phyloP scores from a whole-genome alignment of 2,888 invertebrate species.

The Halocaridina rubra region DNA sequence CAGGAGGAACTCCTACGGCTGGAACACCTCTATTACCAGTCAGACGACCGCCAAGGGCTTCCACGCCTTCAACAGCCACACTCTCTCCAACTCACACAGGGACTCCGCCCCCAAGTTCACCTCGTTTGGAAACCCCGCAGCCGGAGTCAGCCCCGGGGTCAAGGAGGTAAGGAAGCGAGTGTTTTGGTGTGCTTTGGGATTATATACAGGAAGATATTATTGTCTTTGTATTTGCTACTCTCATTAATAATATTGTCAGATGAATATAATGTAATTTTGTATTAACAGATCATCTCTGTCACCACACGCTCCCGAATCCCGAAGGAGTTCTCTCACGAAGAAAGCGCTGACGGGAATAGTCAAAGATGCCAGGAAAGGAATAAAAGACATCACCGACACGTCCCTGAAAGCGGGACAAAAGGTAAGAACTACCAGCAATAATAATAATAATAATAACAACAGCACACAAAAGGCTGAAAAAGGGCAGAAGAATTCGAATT shows the following conservation, averaged over 20 bases:
- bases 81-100: slow-evolving; percentile 9
- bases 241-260: too few relatives aligned
- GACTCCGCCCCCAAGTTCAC: not conserved
- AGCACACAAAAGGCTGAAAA: too few relatives aligned
- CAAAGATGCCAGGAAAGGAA: slow-evolving; percentile 48
- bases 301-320: slow-evolving; percentile 33
- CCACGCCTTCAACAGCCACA: slow-evolving; percentile 28
- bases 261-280: too few relatives aligned
- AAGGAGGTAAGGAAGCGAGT: slow-evolving; percentile 25
- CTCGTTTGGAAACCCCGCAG: slow-evolving; percentile 9
- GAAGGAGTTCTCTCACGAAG: slow-evolving; percentile 53
- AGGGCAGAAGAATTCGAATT: too few relatives aligned
- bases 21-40: slow-evolving; percentile 14
- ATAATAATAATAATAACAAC: too few relatives aligned
- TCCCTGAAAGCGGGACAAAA: slow-evolving; percentile 57
- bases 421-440: too few relatives aligned
- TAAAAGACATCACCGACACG: slow-evolving; percentile 49
- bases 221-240: not conserved
- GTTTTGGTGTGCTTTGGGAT: not conserved
- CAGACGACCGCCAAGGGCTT: slow-evolving; percentile 16
- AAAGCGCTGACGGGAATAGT: slow-evolving; percentile 42
- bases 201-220: not conserved
- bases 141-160: slow-evolving; percentile 10
- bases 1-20: not conserved
- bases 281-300: not conserved